Base-by-base conservation (phyloP, 2,797 vertebrate genomes). In the Cichlasoma orientale region DNA sequence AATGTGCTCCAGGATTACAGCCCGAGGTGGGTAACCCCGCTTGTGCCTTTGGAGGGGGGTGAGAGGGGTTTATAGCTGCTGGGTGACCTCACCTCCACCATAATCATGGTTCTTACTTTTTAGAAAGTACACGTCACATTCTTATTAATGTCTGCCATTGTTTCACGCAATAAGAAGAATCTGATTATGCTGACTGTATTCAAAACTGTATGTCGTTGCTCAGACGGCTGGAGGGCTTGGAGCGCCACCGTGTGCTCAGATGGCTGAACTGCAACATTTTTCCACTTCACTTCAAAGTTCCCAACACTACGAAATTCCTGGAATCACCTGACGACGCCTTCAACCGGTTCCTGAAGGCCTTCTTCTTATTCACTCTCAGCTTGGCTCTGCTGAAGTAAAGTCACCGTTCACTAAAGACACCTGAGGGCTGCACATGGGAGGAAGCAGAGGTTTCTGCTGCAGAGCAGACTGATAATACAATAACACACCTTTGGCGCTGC, bases 171-270 rank as follows among this genome's bases (percentile, higher is more conserved):
- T 0, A 66, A 3, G 18, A 6, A 66, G 27, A 47, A 7, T 12
- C 41, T 44, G 36, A 44, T 63, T 41, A 8, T 2, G 13, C 14
- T 63, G 38, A 1, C 10, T 27, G 0, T 7, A 14, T 0, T 66
- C 4, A 11, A 47, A 47, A n/a, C n/a, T n/a, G n/a, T n/a, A n/a
- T n/a, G 4, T 7, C 3, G 3, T 0, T 2, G 29, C 13, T n/a
- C 5, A 4, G 2, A 0, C 8, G 0, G 19, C 0, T 8, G 63
- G 36, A 80, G 41, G 75, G 29, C 78, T 52, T 29, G 1, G 61
- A 53, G 86, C 82, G 80, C 70, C 90, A 27, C 83, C 82, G 1
- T 10, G 88, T 25, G 91, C 72, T 0, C 41, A 3, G 0, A 7
- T 2, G 29, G 4, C 0, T 0, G 14, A 78, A 23, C 79, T 79